A percentile compares a stretch with the other conserved stretches of the same genome.
Evolutionary conservation across 30 jellyfish, hydroid and myxozoan species (phyloP).

Genomic region (Rhopilema esculentum): DNA sequence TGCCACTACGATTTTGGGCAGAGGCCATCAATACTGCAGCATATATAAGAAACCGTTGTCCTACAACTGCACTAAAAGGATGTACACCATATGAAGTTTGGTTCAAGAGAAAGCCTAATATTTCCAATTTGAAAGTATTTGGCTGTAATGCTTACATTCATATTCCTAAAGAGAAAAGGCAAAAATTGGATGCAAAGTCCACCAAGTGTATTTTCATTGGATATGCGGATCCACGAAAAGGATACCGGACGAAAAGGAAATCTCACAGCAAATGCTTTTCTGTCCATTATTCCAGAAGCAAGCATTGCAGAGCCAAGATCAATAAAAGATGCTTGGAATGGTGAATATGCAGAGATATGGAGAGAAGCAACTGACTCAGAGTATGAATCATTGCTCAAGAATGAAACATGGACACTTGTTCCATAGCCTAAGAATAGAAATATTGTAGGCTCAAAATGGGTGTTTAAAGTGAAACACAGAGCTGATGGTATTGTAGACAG

Average conservation of each 20-base stretch:
- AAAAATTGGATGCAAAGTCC: conserved; percentile 45
- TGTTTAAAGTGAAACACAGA: conserved; percentile 43
- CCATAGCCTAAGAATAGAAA: conserved; percentile 46
- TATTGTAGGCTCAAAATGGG: conserved; percentile 56
- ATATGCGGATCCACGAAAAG: conserved; percentile 35
- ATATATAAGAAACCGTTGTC: conserved; percentile 42
- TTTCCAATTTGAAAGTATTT: conserved; percentile 41
- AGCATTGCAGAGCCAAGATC: conserved; percentile 41
- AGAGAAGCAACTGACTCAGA: conserved; percentile 49
- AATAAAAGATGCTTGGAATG: conserved; percentile 47
- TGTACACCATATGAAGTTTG: conserved; percentile 51
- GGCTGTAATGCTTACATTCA: conserved; percentile 63
- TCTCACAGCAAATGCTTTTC: conserved; percentile 49
- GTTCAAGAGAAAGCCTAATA: conserved; percentile 39
- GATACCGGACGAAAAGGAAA: conserved; percentile 43
- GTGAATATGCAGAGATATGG: conserved; percentile 52
- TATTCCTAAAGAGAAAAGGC: conserved; percentile 20
- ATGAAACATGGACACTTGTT: conserved; percentile 56
- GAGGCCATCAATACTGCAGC: conserved; percentile 46
- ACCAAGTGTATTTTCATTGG: conserved; percentile 31
- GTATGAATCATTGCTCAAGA: conserved; percentile 46
- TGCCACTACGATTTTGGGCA: conserved; percentile 53
- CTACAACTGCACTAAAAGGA: conserved; percentile 41
- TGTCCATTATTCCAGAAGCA: conserved; percentile 30
- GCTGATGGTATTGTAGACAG: conserved; percentile 51